Percentiles rank a stretch among this genome's conserved stretches.
These are phyloP conservation scores for Syrrhaptes paradoxus DNA, from an alignment of 2,113 vertebrate species.

Conservation along the genomic window DNA sequence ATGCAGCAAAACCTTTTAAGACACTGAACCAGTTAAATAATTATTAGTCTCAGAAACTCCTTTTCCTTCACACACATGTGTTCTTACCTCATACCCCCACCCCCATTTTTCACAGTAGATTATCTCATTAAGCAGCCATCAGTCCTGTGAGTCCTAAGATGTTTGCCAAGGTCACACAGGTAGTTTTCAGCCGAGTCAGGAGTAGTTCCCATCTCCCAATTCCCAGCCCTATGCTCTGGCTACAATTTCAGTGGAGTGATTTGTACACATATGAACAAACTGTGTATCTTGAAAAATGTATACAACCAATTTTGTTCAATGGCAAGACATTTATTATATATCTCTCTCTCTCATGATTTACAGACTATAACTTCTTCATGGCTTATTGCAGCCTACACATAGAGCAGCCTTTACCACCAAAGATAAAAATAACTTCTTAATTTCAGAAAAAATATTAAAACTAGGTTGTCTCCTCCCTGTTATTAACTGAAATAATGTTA, in stretches of 20 bases:
- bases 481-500: not conserved
- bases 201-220: not conserved
- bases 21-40: not conserved
- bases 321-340: not conserved
- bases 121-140: constrained; percentile 38
- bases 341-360: not conserved
- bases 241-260: not conserved
- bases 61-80: not conserved
- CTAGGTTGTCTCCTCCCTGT: not conserved
- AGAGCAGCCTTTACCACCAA: not conserved
- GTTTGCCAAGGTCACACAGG: constrained; percentile 46
- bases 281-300: not conserved
- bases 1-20: not conserved
- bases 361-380: not conserved
- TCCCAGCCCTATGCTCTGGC: not conserved
- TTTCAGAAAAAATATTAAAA: not conserved
- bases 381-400: not conserved
- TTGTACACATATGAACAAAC: not conserved
- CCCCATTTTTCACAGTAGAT: not conserved
- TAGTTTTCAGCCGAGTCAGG: constrained; percentile 32
- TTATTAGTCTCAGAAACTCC: not conserved
- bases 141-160: not conserved
- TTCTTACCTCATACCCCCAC: not conserved
- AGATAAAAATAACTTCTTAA: not conserved
- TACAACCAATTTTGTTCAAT: not conserved